phyloP scores from a whole-genome alignment of 2,888 invertebrate species.

The Synanthedon tipuliformis region DNA sequence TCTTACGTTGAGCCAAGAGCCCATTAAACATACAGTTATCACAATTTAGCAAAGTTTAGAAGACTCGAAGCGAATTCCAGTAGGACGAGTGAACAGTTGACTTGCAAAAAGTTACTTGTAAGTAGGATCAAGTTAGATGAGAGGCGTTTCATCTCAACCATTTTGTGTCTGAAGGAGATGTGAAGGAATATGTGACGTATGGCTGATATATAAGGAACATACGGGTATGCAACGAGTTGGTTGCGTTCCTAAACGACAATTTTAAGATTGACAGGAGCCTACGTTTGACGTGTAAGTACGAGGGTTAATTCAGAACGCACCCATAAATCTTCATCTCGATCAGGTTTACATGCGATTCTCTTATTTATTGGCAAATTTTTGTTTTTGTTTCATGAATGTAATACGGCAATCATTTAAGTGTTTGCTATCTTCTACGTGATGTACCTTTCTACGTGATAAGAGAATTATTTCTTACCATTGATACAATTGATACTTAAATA shows the following conservation, averaged over 20 bases:
- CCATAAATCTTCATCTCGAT: constrained; percentile 48
- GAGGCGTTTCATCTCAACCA: constrained; percentile 2
- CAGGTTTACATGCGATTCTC: constrained; percentile 29
- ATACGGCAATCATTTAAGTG: neutral
- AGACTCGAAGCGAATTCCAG: neutral
- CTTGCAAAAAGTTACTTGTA: constrained; percentile 5
- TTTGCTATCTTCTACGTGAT: too few species aligned
- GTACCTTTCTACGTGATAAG: too few species aligned
- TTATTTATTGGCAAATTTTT: neutral
- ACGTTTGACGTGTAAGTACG: constrained; percentile 39
- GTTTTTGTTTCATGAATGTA: neutral
- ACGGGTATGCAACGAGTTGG: neutral
- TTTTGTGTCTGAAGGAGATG: neutral
- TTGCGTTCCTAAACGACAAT: constrained; percentile 24
- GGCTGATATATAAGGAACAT: neutral
- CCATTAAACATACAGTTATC: neutral
- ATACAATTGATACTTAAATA: too few species aligned
- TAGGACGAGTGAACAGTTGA: constrained; percentile 6
- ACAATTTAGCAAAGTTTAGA: neutral
- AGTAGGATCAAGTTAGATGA: constrained; percentile 8
- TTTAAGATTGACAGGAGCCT: constrained; percentile 53
- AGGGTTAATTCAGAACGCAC: constrained; percentile 33
- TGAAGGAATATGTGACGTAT: neutral
- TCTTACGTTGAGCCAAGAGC: too few species aligned
- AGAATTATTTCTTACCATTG: too few species aligned